These are phyloP conservation scores for cat (Felis catus) DNA, from an alignment of 2,113 vertebrate species.

Conservation along the genomic window DNA sequence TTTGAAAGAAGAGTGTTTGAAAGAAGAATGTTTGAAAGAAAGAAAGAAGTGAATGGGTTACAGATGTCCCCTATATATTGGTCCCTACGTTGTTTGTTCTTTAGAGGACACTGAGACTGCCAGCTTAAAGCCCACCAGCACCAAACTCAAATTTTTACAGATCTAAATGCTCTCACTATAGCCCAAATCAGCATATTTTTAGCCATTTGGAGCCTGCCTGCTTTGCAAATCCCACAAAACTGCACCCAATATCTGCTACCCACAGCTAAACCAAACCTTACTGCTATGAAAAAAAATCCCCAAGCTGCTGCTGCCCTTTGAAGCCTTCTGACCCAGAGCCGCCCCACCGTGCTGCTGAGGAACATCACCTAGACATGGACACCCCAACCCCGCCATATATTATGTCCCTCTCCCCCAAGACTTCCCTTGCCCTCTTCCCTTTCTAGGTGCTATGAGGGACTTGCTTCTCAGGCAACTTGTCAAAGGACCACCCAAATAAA, in stretches of 20 bases:
- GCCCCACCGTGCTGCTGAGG: neutral
- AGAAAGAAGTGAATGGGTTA: neutral
- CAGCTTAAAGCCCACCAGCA: neutral
- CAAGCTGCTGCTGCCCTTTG: neutral
- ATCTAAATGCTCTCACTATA: neutral
- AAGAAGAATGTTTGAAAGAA: neutral
- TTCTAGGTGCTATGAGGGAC: neutral
- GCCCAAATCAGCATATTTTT: neutral
- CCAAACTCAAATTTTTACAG: neutral
- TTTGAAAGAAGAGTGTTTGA: neutral
- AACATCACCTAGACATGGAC: neutral
- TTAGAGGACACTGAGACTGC: neutral
- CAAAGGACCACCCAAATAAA: neutral
- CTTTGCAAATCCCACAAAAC: neutral
- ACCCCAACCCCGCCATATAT: fast-evolving
- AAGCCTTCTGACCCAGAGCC: neutral
- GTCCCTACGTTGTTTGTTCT: neutral
- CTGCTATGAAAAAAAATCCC: no score
- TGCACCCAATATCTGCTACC: neutral
- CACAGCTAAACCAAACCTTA: neutral
- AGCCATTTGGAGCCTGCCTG: neutral
- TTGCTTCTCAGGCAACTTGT: neutral
- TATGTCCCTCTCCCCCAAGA: neutral
- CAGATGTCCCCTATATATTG: fast-evolving
- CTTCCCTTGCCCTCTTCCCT: neutral